Conservation (phyloP, 2,797 vertebrate species). For the Spatula versicolor region DNA sequence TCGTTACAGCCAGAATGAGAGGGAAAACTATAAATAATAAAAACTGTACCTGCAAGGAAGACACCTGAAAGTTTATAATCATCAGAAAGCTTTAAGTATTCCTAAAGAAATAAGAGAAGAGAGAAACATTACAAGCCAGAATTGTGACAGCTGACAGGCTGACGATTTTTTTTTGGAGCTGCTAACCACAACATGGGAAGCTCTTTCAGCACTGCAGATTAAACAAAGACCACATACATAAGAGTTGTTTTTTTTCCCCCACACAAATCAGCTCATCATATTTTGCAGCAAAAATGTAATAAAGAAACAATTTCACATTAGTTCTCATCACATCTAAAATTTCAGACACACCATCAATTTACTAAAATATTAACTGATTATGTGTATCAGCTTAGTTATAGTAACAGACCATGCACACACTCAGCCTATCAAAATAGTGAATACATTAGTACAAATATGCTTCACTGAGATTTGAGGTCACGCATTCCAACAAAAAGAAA, state of each 20-base stretch:
- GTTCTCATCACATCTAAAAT: neutral
- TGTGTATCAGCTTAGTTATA: neutral
- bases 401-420: neutral
- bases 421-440: neutral
- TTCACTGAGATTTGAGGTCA: neutral
- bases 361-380: neutral
- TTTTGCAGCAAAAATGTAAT: neutral
- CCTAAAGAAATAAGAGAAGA: conserved; percentile 74
- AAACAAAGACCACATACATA: neutral
- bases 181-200: neutral
- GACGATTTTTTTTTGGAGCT: neutral
- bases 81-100: conserved; percentile 84
- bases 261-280: neutral
- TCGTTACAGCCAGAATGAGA: neutral
- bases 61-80: conserved; percentile 82
- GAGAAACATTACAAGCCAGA: neutral
- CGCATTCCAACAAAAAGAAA: fast-evolving
- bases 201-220: neutral
- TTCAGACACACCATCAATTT: neutral
- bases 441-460: neutral
- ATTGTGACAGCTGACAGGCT: neutral
- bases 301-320: neutral
- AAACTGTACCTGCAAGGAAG: conserved; percentile 88
- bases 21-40: neutral
- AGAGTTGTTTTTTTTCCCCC: neutral